phyloP scores from a whole-genome alignment of 2,888 invertebrate species.

The Cosmia pyralina region DNA sequence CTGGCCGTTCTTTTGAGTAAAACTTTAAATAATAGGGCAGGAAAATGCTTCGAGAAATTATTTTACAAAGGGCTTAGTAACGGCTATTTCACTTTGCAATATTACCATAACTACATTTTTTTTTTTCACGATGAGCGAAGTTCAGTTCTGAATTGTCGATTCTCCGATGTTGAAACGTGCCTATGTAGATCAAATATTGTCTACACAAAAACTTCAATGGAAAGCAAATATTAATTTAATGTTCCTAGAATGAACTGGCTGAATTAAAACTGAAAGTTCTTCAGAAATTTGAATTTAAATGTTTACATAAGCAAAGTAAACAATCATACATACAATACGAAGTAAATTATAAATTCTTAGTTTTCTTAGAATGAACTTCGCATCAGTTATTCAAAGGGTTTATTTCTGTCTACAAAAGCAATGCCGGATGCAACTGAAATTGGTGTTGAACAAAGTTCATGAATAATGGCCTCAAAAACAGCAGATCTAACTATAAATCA shows the following conservation, averaged over 20 bases:
- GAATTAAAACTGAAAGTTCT: background rate
- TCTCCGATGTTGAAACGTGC: background rate
- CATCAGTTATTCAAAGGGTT: background rate
- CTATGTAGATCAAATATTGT: background rate
- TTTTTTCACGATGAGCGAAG: background rate
- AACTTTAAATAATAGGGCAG: slow-evolving; percentile 1
- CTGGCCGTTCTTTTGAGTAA: slow-evolving; percentile 22
- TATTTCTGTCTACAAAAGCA: background rate
- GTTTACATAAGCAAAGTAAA: background rate
- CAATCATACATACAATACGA: background rate
- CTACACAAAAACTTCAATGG: background rate
- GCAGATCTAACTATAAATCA: too few species aligned
- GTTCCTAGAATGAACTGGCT: background rate
- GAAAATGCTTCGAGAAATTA: slow-evolving; percentile 30
- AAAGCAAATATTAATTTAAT: slow-evolving; percentile 3
- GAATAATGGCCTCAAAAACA: background rate
- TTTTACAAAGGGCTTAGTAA: slow-evolving; percentile 22
- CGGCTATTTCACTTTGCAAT: slow-evolving; percentile 5
- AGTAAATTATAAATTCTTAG: background rate
- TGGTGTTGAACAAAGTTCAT: background rate
- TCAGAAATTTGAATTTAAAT: background rate
- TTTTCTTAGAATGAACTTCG: background rate
- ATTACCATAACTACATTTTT: background rate
- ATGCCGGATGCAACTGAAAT: background rate
- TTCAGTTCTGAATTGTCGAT: slow-evolving; percentile 2